Base-by-base conservation (phyloP, 1,140 invertebrate genomes). In the Zeugodacus cucurbitae region DNA sequence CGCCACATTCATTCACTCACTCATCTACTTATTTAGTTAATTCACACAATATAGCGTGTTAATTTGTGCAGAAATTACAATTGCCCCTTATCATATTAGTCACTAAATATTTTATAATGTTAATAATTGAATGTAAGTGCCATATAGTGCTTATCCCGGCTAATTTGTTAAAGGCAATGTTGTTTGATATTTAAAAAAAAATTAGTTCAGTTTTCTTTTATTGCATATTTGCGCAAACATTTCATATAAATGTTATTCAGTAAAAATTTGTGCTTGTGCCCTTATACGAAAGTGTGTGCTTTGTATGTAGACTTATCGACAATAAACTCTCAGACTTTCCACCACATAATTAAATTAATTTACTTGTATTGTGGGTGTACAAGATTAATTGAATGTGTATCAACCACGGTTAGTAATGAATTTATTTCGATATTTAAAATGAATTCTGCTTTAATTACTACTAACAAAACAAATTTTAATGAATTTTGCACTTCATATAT, bases 51-150 rank as follows among this genome's bases (percentile, higher is more conserved):
- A 22, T 48, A 41, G 41, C 1, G n/a, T 82, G 74, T 48, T 82
- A 82, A 82, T 82, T 82, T 82, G 41, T 82, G 11, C 74, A 82
- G 41, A 82, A 82, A 82, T 82, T 82, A 82, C 74, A 48, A 48
- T 82, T 14, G n/a, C 6, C 6, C 44, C 3, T 82, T 78, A 48
- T 48, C 74, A 82, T 41, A 48, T 82, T 54, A 6, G 74, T 41
- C 44, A 82, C 74, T 82, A 48, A 82, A 82, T 82, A 82, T 44
- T 82, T 82, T 82, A 82, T 29, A 82, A 54, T 82, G 37, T 82
- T 82, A 54, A 54, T 82, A 82, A 82, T 48, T 82, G 41, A 82
- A 82, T 48, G 74, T 41, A n/a, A 22, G 32, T 82, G 74, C 6
- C 74, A 67, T 67, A 10, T 34, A 67, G 14, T 67, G 29, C 2